Base-by-base conservation (phyloP, 1,140 invertebrate genomes). In the Diabrotica undecimpunctata region DNA sequence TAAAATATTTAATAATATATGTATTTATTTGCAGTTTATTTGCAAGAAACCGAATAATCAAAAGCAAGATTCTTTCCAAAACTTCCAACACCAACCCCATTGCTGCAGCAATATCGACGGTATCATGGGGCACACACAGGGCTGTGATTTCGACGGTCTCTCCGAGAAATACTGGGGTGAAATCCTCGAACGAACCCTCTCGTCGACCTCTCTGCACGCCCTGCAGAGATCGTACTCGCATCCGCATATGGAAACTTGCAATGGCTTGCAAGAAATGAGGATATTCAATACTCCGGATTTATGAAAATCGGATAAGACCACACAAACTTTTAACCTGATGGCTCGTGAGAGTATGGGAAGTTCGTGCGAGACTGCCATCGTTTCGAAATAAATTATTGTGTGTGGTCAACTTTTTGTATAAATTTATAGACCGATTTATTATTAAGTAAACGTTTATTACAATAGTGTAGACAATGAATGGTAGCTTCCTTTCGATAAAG, bases 91-190 rank as follows among this genome's bases (percentile, higher is more conserved):
- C 35, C 58, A 55, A 35, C 69, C 67, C 52, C 69, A 72, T 52
- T 71, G 66, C 54, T 71, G 70, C 66, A 72, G 72, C 59, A 73
- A 65, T 38, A 75, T 66, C 62, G 73, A 67, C 60, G 65, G 67
- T 11, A 69, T 61, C 13, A 37, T 71, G 12, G 66, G 62, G 12
- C 73, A 75, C 12, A 71, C 72, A 35, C 64, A 75, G 65, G 73
- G 74, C 71, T 84, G 84, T 50, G 87, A 88, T 72, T 82, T 88
- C 59, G 87, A 89, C 72, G 86, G 87, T 5, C 79, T 88, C 0
- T 87, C 87, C n/a, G 88, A 90, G 75, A 89, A 89, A 77, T 88
- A 89, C 73, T 90, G 88, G 88, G 88, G 88, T 36, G 87, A 89
- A 80, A 89, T 90, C 68, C 78, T 90, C 38, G 88, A 90, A 75